Percentiles rank a stretch among this genome's conserved stretches.
phyloP scores from a whole-genome alignment of 2,113 vertebrate species.

The Uria lomvia region DNA sequence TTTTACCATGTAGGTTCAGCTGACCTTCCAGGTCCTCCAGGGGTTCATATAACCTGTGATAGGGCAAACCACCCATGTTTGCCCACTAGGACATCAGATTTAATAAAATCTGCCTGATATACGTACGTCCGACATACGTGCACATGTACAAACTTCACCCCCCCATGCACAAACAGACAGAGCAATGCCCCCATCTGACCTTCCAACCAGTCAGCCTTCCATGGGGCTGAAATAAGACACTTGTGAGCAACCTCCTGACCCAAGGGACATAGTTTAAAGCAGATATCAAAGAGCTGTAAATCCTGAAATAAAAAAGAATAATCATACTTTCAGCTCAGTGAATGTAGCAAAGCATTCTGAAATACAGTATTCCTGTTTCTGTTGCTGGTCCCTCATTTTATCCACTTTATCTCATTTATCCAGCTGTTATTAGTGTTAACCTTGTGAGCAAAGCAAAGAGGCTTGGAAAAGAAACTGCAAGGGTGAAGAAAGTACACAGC shows the following conservation, averaged over 20 bases:
- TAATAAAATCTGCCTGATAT: neutral
- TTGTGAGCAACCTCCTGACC: neutral
- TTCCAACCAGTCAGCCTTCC: neutral
- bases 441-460: neutral
- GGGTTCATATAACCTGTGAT: neutral
- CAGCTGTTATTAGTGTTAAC: neutral
- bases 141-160: rapidly evolving
- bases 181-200: neutral
- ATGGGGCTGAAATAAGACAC: neutral
- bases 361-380: neutral
- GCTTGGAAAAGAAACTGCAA: neutral
- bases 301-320: neutral
- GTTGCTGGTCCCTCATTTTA: neutral
- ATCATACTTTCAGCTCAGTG: neutral
- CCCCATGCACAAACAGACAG: neutral
- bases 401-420: neutral
- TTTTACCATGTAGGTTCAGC: neutral
- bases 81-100: neutral
- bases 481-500: neutral
- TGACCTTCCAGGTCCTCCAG: neutral
- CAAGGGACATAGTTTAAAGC: neutral
- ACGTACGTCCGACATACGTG: rapidly evolving
- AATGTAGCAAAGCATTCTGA: neutral
- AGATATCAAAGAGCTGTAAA: neutral
- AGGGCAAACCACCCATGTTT: neutral